Base-by-base conservation (phyloP, 1,140 invertebrate genomes). In the Argopecten irradians region DNA sequence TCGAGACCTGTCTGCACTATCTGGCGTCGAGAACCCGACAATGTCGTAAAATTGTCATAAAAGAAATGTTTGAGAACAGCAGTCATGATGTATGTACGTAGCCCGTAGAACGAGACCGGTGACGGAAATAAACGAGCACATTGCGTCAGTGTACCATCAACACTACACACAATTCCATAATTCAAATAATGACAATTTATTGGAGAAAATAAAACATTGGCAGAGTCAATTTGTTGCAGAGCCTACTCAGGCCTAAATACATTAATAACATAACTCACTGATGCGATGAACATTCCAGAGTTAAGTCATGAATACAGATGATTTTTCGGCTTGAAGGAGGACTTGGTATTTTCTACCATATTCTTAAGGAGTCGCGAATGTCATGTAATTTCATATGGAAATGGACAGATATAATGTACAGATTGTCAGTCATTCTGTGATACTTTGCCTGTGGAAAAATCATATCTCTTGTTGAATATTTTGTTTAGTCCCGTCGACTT, bases 111-210 rank as follows among this genome's bases (percentile, higher is more conserved):
- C 43, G 43, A 46, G 43, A 19, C 43, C 22, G 43, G 43, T 46
- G 43, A 16, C 43, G 43, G n/a, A n/a, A n/a, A n/a, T n/a, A n/a
- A 16, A 46, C 43, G 43, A 46, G 19, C 19, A 19, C 22, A 46
- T 14, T 46, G 43, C 19, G 43, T 46, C 43, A 46, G 43, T 19
- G 19, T 2, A 2, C 55, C 55, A 71, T 28, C 55, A 71, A 71
- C 55, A 71, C n/a, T 28, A n/a, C 8, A n/a, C n/a, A 1, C 22
- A 71, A 71, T 71, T 71, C 55, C 22, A 71, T 71, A 71, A 71
- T 28, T 71, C 55, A 71, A 71, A 71, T 71, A n/a, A 71, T 71
- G n/a, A n/a, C n/a, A 71, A 71, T 71, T 71, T 71, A 28, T 71
- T 71, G 55, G 43, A 46, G 2, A 22, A 46, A 71, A 71, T 28